Conservation (phyloP, 2,797 vertebrate genomes). For the Benthosema pterotum region DNA sequence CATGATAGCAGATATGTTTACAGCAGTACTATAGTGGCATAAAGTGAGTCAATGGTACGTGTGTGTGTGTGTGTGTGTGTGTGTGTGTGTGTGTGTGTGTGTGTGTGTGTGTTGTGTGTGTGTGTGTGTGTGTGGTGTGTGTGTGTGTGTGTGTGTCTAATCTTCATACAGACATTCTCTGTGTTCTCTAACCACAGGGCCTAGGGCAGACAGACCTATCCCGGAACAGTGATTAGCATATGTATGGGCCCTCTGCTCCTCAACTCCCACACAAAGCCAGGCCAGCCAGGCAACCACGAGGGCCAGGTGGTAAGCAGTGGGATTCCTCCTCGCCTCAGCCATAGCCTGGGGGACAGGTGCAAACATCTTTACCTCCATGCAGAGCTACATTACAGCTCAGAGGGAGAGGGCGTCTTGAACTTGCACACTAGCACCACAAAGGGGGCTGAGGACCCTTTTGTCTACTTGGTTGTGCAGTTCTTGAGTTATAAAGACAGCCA, state of each 20-base stretch:
- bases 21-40: conserved; percentile 12
- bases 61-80: conserved; percentile 46
- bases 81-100: conserved; percentile 8
- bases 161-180: conserved; percentile 73
- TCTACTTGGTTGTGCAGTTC: conserved; percentile 57
- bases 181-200: conserved; percentile 68
- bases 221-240: conserved; percentile 79
- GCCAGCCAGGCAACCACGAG: conserved; percentile 68
- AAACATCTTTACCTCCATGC: conserved; percentile 77
- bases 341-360: conserved; percentile 75
- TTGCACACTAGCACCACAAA: conserved; percentile 60
- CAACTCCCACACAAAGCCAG: conserved; percentile 75
- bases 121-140: conserved; percentile 11
- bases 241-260: conserved; percentile 80
- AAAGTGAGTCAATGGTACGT: conserved; percentile 1
- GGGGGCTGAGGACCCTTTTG: conserved; percentile 63
- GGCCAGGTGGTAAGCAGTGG: conserved; percentile 82
- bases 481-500: conserved; percentile 53
- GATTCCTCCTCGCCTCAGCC: conserved; percentile 68
- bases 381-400: conserved; percentile 66
- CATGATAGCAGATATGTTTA: conserved; percentile 5
- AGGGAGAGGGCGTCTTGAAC: conserved; percentile 62
- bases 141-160: conserved; percentile 49
- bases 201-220: conserved; percentile 61
- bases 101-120: neutral